Conservation (phyloP, 2,113 vertebrate species). For the Hemichromis elongatus region DNA sequence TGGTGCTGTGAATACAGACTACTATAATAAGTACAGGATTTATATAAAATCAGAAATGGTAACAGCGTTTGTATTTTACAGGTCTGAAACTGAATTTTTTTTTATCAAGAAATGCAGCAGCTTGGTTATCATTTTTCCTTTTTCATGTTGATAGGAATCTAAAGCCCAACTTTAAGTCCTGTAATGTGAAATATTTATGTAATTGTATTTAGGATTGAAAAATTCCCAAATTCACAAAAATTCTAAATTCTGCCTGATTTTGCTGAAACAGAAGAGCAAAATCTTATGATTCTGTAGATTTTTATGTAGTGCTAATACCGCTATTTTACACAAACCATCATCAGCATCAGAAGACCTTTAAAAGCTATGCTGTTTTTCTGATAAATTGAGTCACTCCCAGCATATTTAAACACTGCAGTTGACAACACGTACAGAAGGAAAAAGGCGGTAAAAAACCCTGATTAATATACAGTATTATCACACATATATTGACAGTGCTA, state of each 20-base stretch:
- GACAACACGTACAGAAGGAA: neutral
- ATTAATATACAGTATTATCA: neutral
- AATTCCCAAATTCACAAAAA: neutral
- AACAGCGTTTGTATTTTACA: neutral
- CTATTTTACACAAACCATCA: neutral
- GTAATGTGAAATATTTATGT: neutral
- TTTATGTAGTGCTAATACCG: neutral
- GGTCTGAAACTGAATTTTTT: neutral
- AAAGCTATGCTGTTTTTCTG: neutral
- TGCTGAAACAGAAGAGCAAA: neutral
- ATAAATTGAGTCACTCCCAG: neutral
- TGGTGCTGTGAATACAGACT: neutral
- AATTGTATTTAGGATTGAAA: neutral
- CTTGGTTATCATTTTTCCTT: neutral
- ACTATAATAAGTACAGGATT: neutral
- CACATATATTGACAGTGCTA: neutral
- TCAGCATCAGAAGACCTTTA: neutral
- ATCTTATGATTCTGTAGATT: neutral
- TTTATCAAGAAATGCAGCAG: neutral
- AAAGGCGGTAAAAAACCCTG: accelerated
- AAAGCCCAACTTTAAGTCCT: neutral
- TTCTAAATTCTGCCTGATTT: neutral
- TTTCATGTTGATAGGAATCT: neutral
- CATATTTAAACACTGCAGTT: neutral
- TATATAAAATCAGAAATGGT: neutral